These are phyloP conservation scores for Ornithoptera alexandrae DNA, from an alignment of 2,888 invertebrate species.

Conservation along the genomic window DNA sequence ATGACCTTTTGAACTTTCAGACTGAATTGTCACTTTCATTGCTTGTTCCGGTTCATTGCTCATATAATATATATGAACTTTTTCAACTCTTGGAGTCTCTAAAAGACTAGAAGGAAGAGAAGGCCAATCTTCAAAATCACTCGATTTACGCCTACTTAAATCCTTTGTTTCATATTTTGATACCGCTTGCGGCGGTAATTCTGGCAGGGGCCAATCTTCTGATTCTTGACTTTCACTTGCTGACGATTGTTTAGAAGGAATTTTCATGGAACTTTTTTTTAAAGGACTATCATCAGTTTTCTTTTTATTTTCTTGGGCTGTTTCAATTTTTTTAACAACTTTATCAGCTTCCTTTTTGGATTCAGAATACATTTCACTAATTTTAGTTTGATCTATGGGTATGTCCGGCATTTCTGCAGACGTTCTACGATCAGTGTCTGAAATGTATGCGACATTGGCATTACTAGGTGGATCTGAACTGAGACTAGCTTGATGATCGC, in stretches of 20 bases:
- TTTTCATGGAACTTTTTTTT: slow-evolving; percentile 57
- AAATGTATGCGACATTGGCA: slow-evolving; percentile 86
- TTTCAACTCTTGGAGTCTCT: slow-evolving; percentile 86
- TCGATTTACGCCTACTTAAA: slow-evolving; percentile 68
- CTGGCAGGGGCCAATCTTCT: slow-evolving; percentile 88
- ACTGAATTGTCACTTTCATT: slow-evolving; percentile 84
- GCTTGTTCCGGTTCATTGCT: slow-evolving; percentile 88
- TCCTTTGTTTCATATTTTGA: slow-evolving; percentile 52
- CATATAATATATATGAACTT: slow-evolving; percentile 89
- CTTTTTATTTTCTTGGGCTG: slow-evolving; percentile 48
- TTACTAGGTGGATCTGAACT: slow-evolving; percentile 91
- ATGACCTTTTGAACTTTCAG: slow-evolving; percentile 84
- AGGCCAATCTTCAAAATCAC: slow-evolving; percentile 90
- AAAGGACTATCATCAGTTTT: slow-evolving; percentile 51
- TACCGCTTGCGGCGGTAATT: slow-evolving; percentile 82
- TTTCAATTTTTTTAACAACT: slow-evolving; percentile 48
- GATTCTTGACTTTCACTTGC: slow-evolving; percentile 85
- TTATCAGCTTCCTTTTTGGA: slow-evolving; percentile 74
- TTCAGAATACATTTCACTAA: slow-evolving; percentile 78
- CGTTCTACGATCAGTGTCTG: slow-evolving; percentile 88
- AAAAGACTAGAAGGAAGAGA: slow-evolving; percentile 87
- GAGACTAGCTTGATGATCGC: slow-evolving; percentile 91
- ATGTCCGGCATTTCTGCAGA: slow-evolving; percentile 92
- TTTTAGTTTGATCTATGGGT: slow-evolving; percentile 86
- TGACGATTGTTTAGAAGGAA: slow-evolving; percentile 67